Conservation (phyloP, 2,797 vertebrate genomes). For the Triplophysa yarkandensis region DNA sequence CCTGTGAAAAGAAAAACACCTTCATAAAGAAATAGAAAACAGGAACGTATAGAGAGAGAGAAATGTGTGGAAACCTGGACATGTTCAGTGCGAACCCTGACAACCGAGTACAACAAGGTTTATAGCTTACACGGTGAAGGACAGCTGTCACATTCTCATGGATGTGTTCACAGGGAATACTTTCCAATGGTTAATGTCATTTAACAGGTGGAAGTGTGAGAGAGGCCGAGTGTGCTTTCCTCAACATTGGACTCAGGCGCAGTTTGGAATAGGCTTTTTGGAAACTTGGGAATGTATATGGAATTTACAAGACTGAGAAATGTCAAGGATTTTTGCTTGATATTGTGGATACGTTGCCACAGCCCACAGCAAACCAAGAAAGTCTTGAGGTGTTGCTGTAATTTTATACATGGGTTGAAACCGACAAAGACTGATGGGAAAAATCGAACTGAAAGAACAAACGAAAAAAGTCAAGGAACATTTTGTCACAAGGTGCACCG, state of each 20-base stretch:
- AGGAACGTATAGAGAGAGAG: conserved; percentile 38
- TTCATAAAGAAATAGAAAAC: conserved; percentile 45
- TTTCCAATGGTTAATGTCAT: conserved; percentile 46
- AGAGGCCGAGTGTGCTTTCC: conserved; percentile 41
- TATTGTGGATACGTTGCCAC: conserved; percentile 54
- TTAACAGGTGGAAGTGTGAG: conserved; percentile 47
- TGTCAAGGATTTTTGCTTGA: conserved; percentile 77
- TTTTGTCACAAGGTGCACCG: conserved; percentile 84
- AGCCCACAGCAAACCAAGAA: conserved; percentile 52
- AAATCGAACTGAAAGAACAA: conserved; percentile 50
- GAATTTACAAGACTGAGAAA: conserved; percentile 75
- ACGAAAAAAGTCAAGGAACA: conserved; percentile 68
- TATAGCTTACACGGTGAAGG: conserved; percentile 25
- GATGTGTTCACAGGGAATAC: conserved; percentile 51
- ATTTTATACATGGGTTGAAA: conserved; percentile 63
- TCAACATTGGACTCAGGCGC: conserved; percentile 44
- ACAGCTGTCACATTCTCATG: conserved; percentile 45
- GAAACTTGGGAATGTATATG: conserved; percentile 82
- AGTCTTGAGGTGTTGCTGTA: conserved; percentile 69
- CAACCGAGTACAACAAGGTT: conserved; percentile 43
- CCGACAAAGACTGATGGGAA: conserved; percentile 40
- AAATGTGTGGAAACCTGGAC: conserved; percentile 49
- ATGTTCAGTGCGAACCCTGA: conserved; percentile 48
- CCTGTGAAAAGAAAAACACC: conserved; percentile 52
- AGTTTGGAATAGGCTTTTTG: conserved; percentile 44